Evolutionary conservation across 1,140 invertebrate genomes (phyloP), one percentile per base, ranked within the genome.

Genomic region (Periplaneta americana): DNA sequence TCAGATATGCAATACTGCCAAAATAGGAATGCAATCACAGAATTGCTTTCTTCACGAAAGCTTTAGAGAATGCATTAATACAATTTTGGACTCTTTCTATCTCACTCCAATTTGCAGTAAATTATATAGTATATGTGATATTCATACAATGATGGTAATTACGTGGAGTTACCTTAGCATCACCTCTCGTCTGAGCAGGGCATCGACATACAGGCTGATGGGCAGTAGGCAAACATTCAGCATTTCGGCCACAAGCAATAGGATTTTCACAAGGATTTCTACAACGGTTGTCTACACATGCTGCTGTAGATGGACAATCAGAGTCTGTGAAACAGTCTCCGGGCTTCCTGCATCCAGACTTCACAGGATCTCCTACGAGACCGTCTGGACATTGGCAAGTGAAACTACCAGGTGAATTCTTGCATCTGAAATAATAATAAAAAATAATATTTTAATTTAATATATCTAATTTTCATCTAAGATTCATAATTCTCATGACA

Each of bases 241-340:
- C 94, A 85, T 95, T 94, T 81, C 88, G 88, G 6, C 96, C 96
- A 85, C 96, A 98, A 1, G 90, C 88, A 22, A 89, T 88, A 6
- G 88, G 82, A 11, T 87, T 86, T 74, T 93, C 92, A 87, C 96
- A 98, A 0, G 95, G 95, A 89, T 96, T 95, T 75, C 92, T 91
- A 84, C 96, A 98, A 77, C 91, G 91, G 81, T 94, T 93, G 76
- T 96, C 93, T 22, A 93, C 86, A 84, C 96, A 98, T 81, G 92
- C 91, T 2, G 96, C 95, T 39, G 93, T 92, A 18, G 91, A 89
- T 1, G 95, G 94, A 86, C 96, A 97, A 83, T 97, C 95, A 1
- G 90, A 88, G 86, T 97, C 94, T 0, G 92, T 91, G 80, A 94
- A 91, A 85, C 96, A 98, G 85, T 96, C 94, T 39, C 95, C 95